phyloP scores from a whole-genome alignment of 2,888 invertebrate genomes.

The Augochlorella aurata region DNA sequence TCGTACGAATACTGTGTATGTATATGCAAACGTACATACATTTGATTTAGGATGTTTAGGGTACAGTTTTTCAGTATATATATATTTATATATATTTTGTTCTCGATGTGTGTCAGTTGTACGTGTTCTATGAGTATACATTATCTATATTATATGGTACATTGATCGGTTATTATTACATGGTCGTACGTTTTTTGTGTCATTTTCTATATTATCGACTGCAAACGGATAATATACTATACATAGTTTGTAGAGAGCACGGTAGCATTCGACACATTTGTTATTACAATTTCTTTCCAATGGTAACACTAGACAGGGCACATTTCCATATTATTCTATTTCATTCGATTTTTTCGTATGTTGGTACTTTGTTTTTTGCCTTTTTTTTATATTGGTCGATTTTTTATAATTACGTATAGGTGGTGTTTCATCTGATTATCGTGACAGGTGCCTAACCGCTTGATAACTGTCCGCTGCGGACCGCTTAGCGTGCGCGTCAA shows the following conservation, averaged over 20 bases:
- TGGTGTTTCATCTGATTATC: conserved; percentile 51
- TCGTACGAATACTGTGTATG: background rate
- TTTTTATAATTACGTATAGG: conserved; percentile 29
- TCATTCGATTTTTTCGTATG: conserved; percentile 25
- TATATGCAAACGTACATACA: conserved; percentile 38
- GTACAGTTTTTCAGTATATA: conserved; percentile 34
- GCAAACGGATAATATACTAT: conserved; percentile 22
- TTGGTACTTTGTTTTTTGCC: conserved; percentile 10
- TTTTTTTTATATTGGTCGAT: conserved; percentile 1
- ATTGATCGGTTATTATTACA: conserved; percentile 45
- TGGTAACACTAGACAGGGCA: conserved; percentile 57
- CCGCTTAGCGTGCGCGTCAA: conserved; percentile 17
- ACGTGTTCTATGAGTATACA: conserved; percentile 43
- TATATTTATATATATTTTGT: conserved; percentile 5
- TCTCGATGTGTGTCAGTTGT: conserved; percentile 58
- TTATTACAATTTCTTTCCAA: conserved; percentile 55
- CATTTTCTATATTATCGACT: conserved; percentile 37
- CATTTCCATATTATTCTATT: conserved; percentile 41
- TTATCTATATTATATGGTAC: background rate
- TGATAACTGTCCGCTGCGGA: conserved; percentile 39
- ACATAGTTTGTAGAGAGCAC: conserved; percentile 64
- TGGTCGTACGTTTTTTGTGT: conserved; percentile 40
- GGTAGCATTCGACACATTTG: conserved; percentile 56
- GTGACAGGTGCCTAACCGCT: conserved; percentile 48
- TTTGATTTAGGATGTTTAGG: conserved; percentile 58